These are phyloP conservation scores for Bombus impatiens DNA, from an alignment of 1,140 invertebrate species.

Conservation along the genomic window DNA sequence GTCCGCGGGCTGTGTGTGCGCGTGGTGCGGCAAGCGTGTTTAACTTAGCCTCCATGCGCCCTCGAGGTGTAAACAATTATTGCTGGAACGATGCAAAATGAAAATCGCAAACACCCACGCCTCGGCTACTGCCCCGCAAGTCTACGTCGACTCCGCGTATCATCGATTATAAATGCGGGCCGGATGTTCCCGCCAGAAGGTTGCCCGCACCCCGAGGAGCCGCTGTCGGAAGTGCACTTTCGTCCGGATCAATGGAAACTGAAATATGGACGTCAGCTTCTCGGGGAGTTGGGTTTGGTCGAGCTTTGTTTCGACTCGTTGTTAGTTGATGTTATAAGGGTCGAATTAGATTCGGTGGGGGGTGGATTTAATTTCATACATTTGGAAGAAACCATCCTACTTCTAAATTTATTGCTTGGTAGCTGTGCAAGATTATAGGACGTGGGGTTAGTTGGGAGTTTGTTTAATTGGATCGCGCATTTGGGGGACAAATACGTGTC, in stretches of 20 bases:
- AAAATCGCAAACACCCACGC: slow-evolving; percentile 40
- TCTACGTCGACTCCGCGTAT: neutral
- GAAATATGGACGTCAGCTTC: neutral
- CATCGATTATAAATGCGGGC: slow-evolving; percentile 37
- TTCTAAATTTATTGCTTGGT: too few relatives aligned
- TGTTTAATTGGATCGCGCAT: too few relatives aligned
- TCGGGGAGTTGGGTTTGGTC: neutral
- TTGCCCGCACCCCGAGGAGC: neutral
- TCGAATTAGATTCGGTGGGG: too few relatives aligned
- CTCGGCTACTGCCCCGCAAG: neutral
- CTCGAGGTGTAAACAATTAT: slow-evolving; percentile 53
- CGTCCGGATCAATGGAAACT: neutral
- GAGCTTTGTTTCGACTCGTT: neutral
- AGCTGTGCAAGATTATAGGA: too few relatives aligned
- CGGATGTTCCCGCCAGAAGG: neutral
- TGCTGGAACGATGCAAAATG: slow-evolving; percentile 48
- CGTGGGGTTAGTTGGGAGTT: too few relatives aligned
- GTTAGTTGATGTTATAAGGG: neutral
- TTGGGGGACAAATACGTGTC: neutral
- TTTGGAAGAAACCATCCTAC: too few relatives aligned
- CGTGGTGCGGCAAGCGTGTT: slow-evolving; percentile 15
- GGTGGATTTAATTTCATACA: neutral
- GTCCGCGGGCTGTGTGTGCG: slow-evolving; percentile 26
- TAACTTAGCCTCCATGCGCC: slow-evolving; percentile 27
- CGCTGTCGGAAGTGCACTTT: neutral